These are phyloP conservation scores for Chloroceryle inda DNA, from an alignment of 2,797 vertebrate species.

Conservation along the genomic window DNA sequence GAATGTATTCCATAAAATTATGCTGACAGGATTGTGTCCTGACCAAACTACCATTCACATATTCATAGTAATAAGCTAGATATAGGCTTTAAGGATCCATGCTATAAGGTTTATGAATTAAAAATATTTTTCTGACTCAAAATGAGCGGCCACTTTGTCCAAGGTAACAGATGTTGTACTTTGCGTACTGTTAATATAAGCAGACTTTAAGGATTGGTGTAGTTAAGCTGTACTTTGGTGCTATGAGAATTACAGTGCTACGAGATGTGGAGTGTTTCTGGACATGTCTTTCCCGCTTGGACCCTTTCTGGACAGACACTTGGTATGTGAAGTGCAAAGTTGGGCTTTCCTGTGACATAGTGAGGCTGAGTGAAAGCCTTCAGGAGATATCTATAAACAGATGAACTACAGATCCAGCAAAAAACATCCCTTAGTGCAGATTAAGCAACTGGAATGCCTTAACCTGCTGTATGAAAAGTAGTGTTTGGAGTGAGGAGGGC, in stretches of 20 bases:
- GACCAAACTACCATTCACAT: background rate
- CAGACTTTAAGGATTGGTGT: background rate
- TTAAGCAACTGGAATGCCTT: background rate
- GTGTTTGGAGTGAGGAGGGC: background rate
- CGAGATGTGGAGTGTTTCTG: background rate
- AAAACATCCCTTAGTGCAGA: background rate
- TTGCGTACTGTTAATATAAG: background rate
- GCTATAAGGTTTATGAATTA: background rate
- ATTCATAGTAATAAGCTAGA: background rate
- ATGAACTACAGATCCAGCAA: background rate
- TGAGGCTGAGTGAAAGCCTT: background rate
- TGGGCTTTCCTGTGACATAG: background rate
- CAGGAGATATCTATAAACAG: background rate
- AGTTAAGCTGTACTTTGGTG: background rate
- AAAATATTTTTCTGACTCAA: background rate
- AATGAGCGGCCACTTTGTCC: background rate
- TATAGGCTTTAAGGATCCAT: background rate
- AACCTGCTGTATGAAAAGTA: background rate
- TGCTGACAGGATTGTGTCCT: background rate
- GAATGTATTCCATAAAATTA: background rate
- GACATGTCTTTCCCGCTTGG: background rate
- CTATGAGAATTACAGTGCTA: rapidly evolving
- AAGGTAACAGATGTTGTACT: background rate
- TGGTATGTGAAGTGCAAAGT: background rate
- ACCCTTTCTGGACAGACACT: background rate